Evolutionary conservation across 2,113 vertebrate species (phyloP).

Genomic region (Siphamia tubifer): DNA sequence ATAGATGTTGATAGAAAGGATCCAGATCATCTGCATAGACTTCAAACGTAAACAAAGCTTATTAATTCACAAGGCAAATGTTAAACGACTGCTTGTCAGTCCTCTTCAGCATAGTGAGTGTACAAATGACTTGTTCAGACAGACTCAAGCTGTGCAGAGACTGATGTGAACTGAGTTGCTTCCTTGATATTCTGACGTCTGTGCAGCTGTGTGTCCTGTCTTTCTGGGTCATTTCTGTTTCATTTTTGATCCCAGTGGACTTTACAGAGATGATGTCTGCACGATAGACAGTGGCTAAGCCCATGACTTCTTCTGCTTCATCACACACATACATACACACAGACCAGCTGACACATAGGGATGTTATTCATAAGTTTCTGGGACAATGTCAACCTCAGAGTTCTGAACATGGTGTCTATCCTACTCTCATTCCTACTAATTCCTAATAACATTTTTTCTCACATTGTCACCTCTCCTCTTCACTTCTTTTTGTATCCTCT

Average conservation of each 20-base stretch:
- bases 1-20: no score
- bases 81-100: conserved; percentile 14
- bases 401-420: conserved; percentile 16
- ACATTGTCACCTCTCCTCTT: conserved; percentile 6
- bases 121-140: conserved; percentile 24
- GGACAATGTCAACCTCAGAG: conserved; percentile 60
- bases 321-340: conserved; percentile 22
- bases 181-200: conserved; percentile 59
- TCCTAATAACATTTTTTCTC: conserved; percentile 12
- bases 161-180: conserved; percentile 33
- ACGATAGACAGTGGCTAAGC: conserved; percentile 56
- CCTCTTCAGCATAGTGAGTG: not conserved
- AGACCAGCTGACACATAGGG: conserved; percentile 58
- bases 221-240: conserved; percentile 75
- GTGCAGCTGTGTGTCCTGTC: conserved; percentile 64
- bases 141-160: conserved; percentile 31
- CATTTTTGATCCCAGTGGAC: conserved; percentile 56
- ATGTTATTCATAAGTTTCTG: conserved; percentile 71
- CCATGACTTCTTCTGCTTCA: conserved; percentile 61
- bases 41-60: not conserved
- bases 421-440: conserved; percentile 24
- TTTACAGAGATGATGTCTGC: conserved; percentile 33
- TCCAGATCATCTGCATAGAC: no score
- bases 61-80: not conserved
- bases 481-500: conserved; percentile 7